phyloP scores from a whole-genome alignment of 1,140 invertebrate species.

The Helicorthomorpha holstii region DNA sequence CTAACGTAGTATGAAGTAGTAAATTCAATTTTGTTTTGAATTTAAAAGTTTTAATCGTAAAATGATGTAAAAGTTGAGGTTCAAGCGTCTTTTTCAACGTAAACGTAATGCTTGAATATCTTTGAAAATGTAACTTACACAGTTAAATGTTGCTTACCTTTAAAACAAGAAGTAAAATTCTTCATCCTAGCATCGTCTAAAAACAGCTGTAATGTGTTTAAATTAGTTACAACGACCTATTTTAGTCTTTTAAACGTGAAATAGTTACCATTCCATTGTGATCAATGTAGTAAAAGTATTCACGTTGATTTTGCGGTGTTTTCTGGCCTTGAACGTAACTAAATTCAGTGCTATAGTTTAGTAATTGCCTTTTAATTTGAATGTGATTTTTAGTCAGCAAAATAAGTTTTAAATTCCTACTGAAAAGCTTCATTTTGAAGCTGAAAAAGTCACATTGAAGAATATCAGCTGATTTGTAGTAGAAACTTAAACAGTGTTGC shows the following conservation, averaged over 20 bases:
- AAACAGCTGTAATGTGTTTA: conserved; percentile 54
- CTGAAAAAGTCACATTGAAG: no score
- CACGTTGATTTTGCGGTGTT: conserved; percentile 59
- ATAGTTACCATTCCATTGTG: conserved; percentile 89
- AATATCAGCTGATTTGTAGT: no score
- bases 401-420: no score
- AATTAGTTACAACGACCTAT: conserved; percentile 3
- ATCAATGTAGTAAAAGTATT: conserved; percentile 97
- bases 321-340: conserved; percentile 85
- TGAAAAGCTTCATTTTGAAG: no score
- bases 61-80: neutral
- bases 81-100: neutral
- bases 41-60: neutral
- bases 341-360: no score
- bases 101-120: neutral
- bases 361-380: no score
- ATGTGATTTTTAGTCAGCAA: no score
- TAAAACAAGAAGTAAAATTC: conserved; percentile 96
- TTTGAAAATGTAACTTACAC: neutral
- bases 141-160: conserved; percentile 38
- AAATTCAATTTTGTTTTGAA: neutral
- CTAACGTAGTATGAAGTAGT: neutral
- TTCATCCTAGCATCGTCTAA: conserved; percentile 91
- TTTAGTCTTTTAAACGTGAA: neutral
- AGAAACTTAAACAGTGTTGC: no score